phyloP scores from a whole-genome alignment of 2,113 vertebrate species.

The Anoura caudifer region DNA sequence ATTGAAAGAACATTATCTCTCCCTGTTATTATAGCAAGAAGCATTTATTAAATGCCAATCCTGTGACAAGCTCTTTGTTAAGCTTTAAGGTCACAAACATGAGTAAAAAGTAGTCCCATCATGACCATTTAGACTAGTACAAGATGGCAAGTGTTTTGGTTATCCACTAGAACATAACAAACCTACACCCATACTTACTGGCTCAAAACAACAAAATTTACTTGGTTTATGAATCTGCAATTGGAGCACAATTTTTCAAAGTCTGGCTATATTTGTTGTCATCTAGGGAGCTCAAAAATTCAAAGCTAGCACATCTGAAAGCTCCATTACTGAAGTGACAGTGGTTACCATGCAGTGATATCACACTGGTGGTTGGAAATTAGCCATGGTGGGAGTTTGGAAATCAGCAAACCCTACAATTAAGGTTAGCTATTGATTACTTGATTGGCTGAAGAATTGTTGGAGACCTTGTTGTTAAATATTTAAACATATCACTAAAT shows the following conservation, averaged over 20 bases:
- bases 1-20: neutral
- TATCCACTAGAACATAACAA: neutral
- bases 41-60: neutral
- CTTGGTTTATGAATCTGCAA: neutral
- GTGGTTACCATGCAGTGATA: neutral
- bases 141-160: neutral
- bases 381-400: neutral
- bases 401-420: neutral
- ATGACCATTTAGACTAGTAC: neutral
- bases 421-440: neutral
- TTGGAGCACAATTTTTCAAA: neutral
- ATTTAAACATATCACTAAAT: neutral
- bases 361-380: neutral
- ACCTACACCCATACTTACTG: neutral
- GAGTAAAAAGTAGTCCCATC: neutral
- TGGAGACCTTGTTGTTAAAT: conserved; percentile 5
- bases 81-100: neutral
- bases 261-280: neutral
- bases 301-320: neutral
- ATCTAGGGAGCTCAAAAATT: neutral
- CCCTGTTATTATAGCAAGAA: neutral
- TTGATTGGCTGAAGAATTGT: neutral
- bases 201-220: neutral
- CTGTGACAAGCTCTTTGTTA: neutral
- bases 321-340: neutral